Base-by-base conservation (phyloP, 2,888 invertebrate genomes). In the Protula sp. region DNA sequence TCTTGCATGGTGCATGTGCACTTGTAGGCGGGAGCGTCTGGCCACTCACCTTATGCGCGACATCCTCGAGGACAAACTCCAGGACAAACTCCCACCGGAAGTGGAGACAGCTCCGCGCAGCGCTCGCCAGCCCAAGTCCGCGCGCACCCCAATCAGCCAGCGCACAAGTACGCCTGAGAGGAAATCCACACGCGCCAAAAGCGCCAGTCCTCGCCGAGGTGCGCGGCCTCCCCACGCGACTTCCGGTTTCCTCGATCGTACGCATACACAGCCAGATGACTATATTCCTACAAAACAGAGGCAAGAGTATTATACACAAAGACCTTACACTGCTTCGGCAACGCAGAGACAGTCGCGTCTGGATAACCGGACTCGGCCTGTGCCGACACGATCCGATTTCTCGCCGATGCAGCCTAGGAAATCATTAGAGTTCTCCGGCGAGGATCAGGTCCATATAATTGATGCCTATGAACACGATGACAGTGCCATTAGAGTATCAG, bases 21-120 rank as follows among this genome's bases (percentile, higher is more conserved):
- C n/a, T n/a, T n/a, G n/a, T n/a, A 38, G 38, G 19, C 38, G 38
- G 9, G 38, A 38, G 38, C 38, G 38, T 38, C 9, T 14, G 38
- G 77, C 76, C 3, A 70, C 70, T 56, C 61, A 69, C 47, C 68
- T 77, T 27, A 67, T 76, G 60, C 72, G 72, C 31, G 73, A 72
- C 47, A 70, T 73, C 14, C 59, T 75, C 5, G 67, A 69, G 22
- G 75, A 76, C 48, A 68, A 30, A 26, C 57, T 52, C 9, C n/a
- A n/a, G n/a, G n/a, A n/a, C n/a, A n/a, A n/a, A n/a, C n/a, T n/a
- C 54, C n/a, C n/a, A n/a, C 38, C 38, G 19, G 38, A 38, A 38
- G 9, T 14, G 38, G 9, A 9, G 19, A 19, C 19, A 9, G 19
- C 19, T 19, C 9, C 9, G 9, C 38, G 38, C 38, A 38, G 9